Evolutionary conservation across 2,888 invertebrate genomes (phyloP), one percentile per base, ranked within the genome.

Genomic region (Candidula unifasciata): DNA sequence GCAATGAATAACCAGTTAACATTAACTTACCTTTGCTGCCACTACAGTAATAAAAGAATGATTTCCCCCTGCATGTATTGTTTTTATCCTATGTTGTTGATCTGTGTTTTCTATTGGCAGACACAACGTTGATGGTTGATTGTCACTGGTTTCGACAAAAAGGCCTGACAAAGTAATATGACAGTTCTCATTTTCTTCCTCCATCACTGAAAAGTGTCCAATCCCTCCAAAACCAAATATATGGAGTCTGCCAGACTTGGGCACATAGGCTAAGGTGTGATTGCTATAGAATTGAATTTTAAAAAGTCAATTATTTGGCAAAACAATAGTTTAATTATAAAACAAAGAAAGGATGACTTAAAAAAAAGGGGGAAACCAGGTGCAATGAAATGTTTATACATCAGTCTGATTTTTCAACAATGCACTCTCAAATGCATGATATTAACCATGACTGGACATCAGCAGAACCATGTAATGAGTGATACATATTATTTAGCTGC

Each of bases 171-270:
- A 89, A 6, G 83, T 82, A 52, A 88, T 96, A 0, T 97, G 97
- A 54, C 95, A 95, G 71, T 94, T 93, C 2, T 95, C 94, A 92
- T 95, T 96, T 33, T 87, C 86, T n/a, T 90, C 89, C 21, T 86
- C 83, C 6, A 90, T 91, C 3, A 87, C 69, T 6, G 98, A 98
- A 81, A 99, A 95, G 93, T 99, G 98, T 0, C 98, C 99, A 27
- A 96, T 96, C 76, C 96, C 96, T 77, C 97, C 98, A 87, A 98
- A 95, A 5, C 99, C 99, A 94, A 98, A 99, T 24, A 97, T 96
- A 92, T 97, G 97, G 52, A 99, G 95, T 80, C 96, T 95, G 0
- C 97, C 97, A 83, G 95, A 94, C 0, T 96, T 95, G 13, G 97
- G 96, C 68, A 97, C 96, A 86, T 97, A 95, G 2, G 97, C 97